Conservation (phyloP, 2,888 invertebrate species). For the Rhyacophila evoluta region DNA sequence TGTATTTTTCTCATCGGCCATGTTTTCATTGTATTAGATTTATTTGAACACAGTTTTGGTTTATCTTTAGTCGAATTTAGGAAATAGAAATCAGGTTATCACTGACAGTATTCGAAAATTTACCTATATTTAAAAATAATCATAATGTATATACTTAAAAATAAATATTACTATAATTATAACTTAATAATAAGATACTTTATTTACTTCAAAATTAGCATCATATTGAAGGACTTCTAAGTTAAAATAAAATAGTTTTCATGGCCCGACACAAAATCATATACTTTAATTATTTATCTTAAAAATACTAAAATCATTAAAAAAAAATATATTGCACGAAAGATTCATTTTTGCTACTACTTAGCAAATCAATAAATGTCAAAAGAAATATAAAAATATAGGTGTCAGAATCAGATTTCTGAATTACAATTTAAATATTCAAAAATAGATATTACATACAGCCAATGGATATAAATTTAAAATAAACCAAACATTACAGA, state of each 20-base stretch:
- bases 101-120: background rate
- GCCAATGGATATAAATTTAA: too few species aligned
- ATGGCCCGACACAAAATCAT: background rate
- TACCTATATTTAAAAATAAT: background rate
- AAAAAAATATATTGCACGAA: conserved; percentile 17
- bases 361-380: background rate
- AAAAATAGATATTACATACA: too few species aligned
- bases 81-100: background rate
- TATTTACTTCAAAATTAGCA: background rate
- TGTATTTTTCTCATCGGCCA: too few species aligned
- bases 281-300: background rate
- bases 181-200: background rate
- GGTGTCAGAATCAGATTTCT: background rate
- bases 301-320: background rate
- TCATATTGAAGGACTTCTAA: background rate
- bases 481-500: too few species aligned
- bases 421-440: too few species aligned
- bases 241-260: conserved; percentile 13
- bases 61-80: too few species aligned
- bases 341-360: background rate
- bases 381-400: background rate
- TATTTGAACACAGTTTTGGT: background rate
- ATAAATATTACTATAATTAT: conserved; percentile 19
- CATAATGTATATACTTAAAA: conserved; percentile 7
- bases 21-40: background rate